phyloP scores from a whole-genome alignment of 2,888 invertebrate genomes.

The Volucella zonaria region DNA sequence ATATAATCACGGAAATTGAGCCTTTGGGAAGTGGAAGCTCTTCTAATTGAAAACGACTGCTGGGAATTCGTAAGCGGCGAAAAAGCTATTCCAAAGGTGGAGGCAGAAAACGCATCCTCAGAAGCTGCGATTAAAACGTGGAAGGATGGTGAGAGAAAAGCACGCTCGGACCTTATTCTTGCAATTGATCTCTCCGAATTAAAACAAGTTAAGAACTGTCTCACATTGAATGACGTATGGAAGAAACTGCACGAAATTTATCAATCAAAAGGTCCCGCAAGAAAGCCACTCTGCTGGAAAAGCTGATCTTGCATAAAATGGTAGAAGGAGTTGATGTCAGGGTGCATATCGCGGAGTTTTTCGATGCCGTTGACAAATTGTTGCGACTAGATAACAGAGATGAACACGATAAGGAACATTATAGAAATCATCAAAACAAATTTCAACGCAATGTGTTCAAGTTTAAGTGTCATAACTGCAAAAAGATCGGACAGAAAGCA shows the following conservation, averaged over 20 bases:
- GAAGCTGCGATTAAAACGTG: constrained; percentile 1
- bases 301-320: constrained; percentile 78
- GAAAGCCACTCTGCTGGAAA: constrained; percentile 80
- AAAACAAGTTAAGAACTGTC: constrained; percentile 22
- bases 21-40: constrained; percentile 57
- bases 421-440: neutral
- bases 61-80: constrained; percentile 59
- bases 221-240: constrained; percentile 75
- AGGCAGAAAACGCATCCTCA: constrained; percentile 4
- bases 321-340: constrained; percentile 77
- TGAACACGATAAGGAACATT: constrained; percentile 3
- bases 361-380: constrained; percentile 79
- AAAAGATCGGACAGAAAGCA: too few species aligned
- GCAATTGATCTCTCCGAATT: constrained; percentile 29
- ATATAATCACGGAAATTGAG: constrained; percentile 43
- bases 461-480: neutral
- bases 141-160: too few species aligned
- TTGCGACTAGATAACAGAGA: constrained; percentile 71
- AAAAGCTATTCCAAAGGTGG: constrained; percentile 14
- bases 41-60: constrained; percentile 65
- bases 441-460: neutral
- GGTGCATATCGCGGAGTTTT: constrained; percentile 78
- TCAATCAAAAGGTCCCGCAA: constrained; percentile 78
- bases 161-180: neutral
- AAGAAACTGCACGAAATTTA: constrained; percentile 78